phyloP scores from a whole-genome alignment of 2,113 vertebrate species.

The Dasyurus viverrinus region DNA sequence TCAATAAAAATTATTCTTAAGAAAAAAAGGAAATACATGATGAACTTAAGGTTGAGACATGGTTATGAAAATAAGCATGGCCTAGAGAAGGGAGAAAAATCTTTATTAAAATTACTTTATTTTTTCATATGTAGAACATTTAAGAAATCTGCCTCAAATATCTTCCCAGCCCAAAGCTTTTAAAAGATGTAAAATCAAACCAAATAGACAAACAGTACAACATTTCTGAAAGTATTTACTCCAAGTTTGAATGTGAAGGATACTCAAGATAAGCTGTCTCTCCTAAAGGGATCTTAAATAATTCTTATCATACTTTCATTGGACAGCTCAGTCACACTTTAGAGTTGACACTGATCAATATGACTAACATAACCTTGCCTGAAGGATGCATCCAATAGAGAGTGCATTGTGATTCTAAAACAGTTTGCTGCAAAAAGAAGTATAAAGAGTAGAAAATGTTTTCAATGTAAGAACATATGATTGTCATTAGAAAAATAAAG shows the following conservation, averaged over 20 bases:
- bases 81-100: slow-evolving; percentile 32
- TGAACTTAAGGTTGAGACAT: not conserved
- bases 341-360: slow-evolving; percentile 11
- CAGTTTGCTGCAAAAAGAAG: slow-evolving; percentile 56
- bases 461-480: slow-evolving; percentile 25
- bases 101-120: not conserved
- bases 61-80: not conserved
- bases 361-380: slow-evolving; percentile 56
- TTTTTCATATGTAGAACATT: slow-evolving; percentile 1
- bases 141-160: not conserved
- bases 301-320: slow-evolving; percentile 48
- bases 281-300: slow-evolving; percentile 45
- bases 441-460: slow-evolving; percentile 29
- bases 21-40: not conserved
- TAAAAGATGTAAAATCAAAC: slow-evolving; percentile 42
- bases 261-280: not conserved
- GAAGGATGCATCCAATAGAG: slow-evolving; percentile 38
- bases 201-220: not conserved
- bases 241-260: slow-evolving; percentile 24
- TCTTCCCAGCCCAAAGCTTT: slow-evolving; percentile 16
- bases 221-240: slow-evolving; percentile 17
- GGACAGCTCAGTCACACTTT: slow-evolving; percentile 65
- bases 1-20: not conserved
- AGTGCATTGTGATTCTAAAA: slow-evolving; percentile 57
- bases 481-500: not conserved